Base-by-base conservation (phyloP, 1,140 invertebrate genomes). In the Cydia fagiglandana region DNA sequence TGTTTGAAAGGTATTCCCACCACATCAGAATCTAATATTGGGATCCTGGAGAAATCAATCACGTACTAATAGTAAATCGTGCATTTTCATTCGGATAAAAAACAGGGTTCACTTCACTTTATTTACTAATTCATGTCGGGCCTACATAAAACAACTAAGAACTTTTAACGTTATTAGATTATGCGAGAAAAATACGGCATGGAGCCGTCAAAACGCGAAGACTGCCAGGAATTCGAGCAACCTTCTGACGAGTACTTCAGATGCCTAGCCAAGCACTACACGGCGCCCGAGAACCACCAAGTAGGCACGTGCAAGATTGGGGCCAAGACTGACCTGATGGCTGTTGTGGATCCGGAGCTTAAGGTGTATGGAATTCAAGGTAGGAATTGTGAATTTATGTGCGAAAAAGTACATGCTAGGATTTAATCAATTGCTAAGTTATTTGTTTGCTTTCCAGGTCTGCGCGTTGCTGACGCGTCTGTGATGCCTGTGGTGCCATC, bases 271-370 rank as follows among this genome's bases (percentile, higher is more conserved):
- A 86, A 91, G 77, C 80, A 90, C 2, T 83, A 94, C 15, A 94
- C 94, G 0, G 87, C 93, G 6, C 94, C 94, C 0, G 90, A 95
- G 41, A 94, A 95, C 79, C 95, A 96, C 83, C 94, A 95, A 56
- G 91, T 93, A 0, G 95, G 95, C 2, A 96, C 96, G 0, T 96
- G 95, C 83, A 96, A 95, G 88, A 96, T 96, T 95, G 96, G 95
- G 0, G 86, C 92, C 0, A 64, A 64, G 4, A 83, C 80, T 2
- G 95, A 96, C 81, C 86, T 90, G 0, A 93, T 92, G 80, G 92
- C 94, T 4, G 95, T 95, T 0, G 94, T 95, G 0, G 94, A 95
- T 79, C 89, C 93, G 45, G 82, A 94, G 76, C 83, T 95, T 0
- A 91, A 87, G 75, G 95, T 95, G 2, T 91, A 93, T 76, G 95